Evolutionary conservation across 92 coral and sea anemone species (phyloP), one percentile per base, ranked within the genome.

Genomic region (Palythoa grandiflora): DNA sequence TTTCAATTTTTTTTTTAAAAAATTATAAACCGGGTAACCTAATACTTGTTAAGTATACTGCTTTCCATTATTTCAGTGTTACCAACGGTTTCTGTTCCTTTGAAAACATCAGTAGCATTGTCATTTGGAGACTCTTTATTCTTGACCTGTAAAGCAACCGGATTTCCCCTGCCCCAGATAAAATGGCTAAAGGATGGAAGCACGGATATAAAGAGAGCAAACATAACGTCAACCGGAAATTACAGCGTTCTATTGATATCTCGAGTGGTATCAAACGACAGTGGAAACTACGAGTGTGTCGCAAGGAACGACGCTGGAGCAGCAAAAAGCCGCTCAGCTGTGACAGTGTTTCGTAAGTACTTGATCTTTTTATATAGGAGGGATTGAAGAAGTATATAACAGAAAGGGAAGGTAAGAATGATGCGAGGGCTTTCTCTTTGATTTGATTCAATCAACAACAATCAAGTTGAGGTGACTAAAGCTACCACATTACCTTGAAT

Each of bases 121-220:
- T 39, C 79, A 19, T 10, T 28, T 48, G 79, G 79, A 75, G 79
- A 75, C 9, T 50, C 61, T 12, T 38, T 77, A 48, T 17, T 12
- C 15, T 55, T 77, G 28, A 36, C 44, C 15, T 75, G 79, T 48
- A 48, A 20, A 20, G 79, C 60, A 16, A 77, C 68, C 12, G 83
- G 83, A 51, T 65, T 53, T 77, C 83, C 83, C 83, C 83, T 17
- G 40, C 83, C 83, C 28, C 68, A 77, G 48, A 77, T 77, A 7
- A 77, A 77, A 35, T 77, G 83, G 83, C 48, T 77, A 21, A 77
- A 77, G 68, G 54, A 77, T 14, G 83, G 83, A 4, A 77, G 68
- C 83, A 77, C 83, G 3, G 83, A 54, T 15, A 54, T 77, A 35
- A 77, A 54, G 9, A 54, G 48, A 53, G 83, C 66, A 13, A 77